A percentile compares a stretch with the other conserved stretches of the same genome.
Evolutionary conservation across 2,888 invertebrate species (phyloP).

Genomic region (Drosophila longiperda): DNA sequence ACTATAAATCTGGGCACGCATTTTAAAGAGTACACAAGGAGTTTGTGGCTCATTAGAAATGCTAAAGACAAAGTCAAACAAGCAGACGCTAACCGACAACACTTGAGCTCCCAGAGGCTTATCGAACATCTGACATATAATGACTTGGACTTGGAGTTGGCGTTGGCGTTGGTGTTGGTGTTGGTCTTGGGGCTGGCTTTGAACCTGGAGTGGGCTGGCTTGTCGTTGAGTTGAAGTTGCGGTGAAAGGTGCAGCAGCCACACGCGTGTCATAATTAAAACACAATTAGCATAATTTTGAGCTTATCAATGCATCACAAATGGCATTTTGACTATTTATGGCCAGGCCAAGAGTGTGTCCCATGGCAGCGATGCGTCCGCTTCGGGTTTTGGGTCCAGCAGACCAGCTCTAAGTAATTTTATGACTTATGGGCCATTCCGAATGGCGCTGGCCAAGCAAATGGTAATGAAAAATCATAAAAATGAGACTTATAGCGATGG

Average conservation of each 20-base stretch:
- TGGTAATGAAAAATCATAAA: conserved; percentile 75
- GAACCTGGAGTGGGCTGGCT: not conserved
- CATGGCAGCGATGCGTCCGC: not conserved
- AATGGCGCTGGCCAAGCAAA: conserved; percentile 55
- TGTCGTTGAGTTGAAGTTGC: conserved; percentile 21
- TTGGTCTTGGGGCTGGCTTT: conserved; percentile 1
- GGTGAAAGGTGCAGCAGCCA: conserved; percentile 55
- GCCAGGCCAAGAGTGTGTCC: conserved; percentile 21
- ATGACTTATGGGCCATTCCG: conserved; percentile 66
- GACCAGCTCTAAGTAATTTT: conserved; percentile 63
- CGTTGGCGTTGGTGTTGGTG: conserved; percentile 33
- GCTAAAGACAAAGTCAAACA: conserved; percentile 70
- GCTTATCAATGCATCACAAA: conserved; percentile 77
- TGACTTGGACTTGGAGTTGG: conserved; percentile 39
- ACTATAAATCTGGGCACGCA: conserved; percentile 67
- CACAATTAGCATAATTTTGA: conserved; percentile 75
- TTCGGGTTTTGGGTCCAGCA: not conserved
- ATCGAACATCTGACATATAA: conserved; percentile 70
- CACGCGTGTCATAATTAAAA: conserved; percentile 77
- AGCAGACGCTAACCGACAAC: conserved; percentile 60
- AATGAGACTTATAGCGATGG: conserved; percentile 64
- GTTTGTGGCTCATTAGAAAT: conserved; percentile 55
- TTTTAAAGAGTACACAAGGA: conserved; percentile 58
- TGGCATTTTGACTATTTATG: conserved; percentile 66
- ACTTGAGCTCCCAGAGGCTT: conserved; percentile 59